Evolutionary conservation across 2,797 vertebrate genomes (phyloP).

Genomic region (Decapterus maruadsi): DNA sequence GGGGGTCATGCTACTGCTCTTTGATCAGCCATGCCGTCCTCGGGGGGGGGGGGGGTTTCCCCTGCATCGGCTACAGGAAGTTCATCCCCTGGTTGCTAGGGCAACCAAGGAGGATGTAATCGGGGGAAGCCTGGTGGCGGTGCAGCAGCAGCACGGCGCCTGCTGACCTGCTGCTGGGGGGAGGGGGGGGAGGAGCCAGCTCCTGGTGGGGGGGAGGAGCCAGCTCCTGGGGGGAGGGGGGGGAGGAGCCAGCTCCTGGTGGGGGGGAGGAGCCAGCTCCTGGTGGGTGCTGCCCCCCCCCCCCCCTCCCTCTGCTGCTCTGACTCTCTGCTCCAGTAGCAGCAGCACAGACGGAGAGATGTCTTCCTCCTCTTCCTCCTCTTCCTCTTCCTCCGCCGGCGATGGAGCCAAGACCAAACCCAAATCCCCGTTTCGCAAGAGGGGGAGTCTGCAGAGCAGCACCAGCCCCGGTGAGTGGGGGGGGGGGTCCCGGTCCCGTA

Average conservation of each 20-base stretch:
- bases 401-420: slow-evolving; percentile 76
- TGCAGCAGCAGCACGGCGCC: slow-evolving; percentile 59
- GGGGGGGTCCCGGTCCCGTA: too few relatives aligned
- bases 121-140: slow-evolving; percentile 63
- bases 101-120: slow-evolving; percentile 74
- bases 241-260: slow-evolving; percentile 20
- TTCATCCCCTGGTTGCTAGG: slow-evolving; percentile 74
- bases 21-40: slow-evolving; percentile 59
- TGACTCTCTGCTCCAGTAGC: slow-evolving; percentile 62
- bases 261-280: slow-evolving; percentile 77
- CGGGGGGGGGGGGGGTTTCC: too few relatives aligned
- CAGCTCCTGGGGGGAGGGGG: too few relatives aligned
- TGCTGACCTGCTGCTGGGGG: slow-evolving; percentile 65
- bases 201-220: too few relatives aligned
- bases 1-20: slow-evolving; percentile 58
- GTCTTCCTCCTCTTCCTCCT: slow-evolving; percentile 70
- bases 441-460: slow-evolving; percentile 88
- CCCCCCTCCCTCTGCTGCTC: slow-evolving; percentile 55
- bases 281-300: slow-evolving; percentile 55
- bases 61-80: slow-evolving; percentile 57
- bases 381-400: slow-evolving; percentile 41
- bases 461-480: slow-evolving; percentile 85
- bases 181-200: too few relatives aligned
- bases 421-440: slow-evolving; percentile 87
- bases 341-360: slow-evolving; percentile 69